A percentile compares a stretch with the other conserved stretches of the same genome.
Conservation (phyloP, 2,113 vertebrate genomes). For the Atherinomorus stipes region DNA sequence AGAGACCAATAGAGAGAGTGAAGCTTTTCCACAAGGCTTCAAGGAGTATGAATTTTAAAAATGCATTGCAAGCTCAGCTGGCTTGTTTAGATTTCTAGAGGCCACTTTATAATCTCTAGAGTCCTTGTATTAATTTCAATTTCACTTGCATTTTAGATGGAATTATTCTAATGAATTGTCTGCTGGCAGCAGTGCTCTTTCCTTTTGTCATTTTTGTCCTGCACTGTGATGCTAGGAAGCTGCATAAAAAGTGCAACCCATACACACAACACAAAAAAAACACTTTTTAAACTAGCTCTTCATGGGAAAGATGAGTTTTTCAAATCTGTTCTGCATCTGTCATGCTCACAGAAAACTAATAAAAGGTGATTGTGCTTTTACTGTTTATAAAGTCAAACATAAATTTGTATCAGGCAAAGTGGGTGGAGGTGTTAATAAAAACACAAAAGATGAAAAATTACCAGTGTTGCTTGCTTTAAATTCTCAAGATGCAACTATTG, state of each 20-base stretch:
- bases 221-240: neutral
- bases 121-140: conserved; percentile 24
- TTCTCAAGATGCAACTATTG: conserved; percentile 9
- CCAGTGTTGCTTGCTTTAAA: neutral
- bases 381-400: neutral
- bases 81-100: conserved; percentile 24
- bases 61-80: conserved; percentile 18
- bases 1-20: neutral
- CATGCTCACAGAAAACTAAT: neutral
- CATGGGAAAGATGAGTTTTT: neutral
- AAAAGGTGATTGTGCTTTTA: neutral
- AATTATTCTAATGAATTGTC: conserved; percentile 32
- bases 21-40: neutral
- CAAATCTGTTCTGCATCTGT: neutral
- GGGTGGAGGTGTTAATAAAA: no score
- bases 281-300: neutral
- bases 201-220: conserved; percentile 2
- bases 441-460: conserved; percentile 1
- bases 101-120: conserved; percentile 30
- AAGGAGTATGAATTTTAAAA: conserved; percentile 13
- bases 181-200: conserved; percentile 10
- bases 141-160: conserved; percentile 14
- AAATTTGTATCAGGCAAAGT: no score
- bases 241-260: neutral
- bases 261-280: neutral